Evolutionary conservation across 2,113 vertebrate species (phyloP), one percentile per base, ranked within the genome.

Genomic region (Phaetusa simplex): DNA sequence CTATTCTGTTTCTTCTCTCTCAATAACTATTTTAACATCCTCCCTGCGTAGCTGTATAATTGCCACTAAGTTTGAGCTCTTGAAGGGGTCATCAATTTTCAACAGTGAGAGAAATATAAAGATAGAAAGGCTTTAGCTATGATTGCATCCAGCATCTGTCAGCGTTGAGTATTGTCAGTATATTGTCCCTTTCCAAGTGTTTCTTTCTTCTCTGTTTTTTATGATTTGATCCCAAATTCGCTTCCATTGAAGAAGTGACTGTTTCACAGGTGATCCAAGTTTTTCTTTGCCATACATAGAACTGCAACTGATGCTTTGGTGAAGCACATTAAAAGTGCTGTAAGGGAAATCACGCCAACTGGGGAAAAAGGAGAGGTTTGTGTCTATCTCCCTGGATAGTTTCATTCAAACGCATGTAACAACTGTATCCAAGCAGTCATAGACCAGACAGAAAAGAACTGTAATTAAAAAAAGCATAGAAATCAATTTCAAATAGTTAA

Each of bases 131-230:
- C 34, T 30, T 70, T 27, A 69, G 27, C 32, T 77, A 5, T 47
- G 38, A 36, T 12, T 34, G 8, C 38, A 34, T 47, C 45, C n/a
- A 29, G 9, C 8, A 34, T 45, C 58, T 55, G 10, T 15, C 52
- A 82, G 49, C 1, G 0, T 29, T 27, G 24, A 2, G 5, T 30
- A n/a, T 10, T 71, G 21, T 21, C 30, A 47, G 47, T 2, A 11
- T 42, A 56, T 43, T 43, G 19, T 73, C 62, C 27, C 66, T 87
- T 67, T 93, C 9, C 3, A 47, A 49, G 16, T 19, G 22, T 34
- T 58, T 81, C 36, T 71, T 82, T 38, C 30, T 56, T 45, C 76
- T 53, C 26, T 66, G 9, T 49, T 66, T 80, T 85, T 61, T 77
- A 42, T n/a, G 20, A 38, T 36, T 94, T 9, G 2, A 36, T 78